Base-by-base conservation (phyloP, 2,113 vertebrate species). In the Seriola rivoliana region DNA sequence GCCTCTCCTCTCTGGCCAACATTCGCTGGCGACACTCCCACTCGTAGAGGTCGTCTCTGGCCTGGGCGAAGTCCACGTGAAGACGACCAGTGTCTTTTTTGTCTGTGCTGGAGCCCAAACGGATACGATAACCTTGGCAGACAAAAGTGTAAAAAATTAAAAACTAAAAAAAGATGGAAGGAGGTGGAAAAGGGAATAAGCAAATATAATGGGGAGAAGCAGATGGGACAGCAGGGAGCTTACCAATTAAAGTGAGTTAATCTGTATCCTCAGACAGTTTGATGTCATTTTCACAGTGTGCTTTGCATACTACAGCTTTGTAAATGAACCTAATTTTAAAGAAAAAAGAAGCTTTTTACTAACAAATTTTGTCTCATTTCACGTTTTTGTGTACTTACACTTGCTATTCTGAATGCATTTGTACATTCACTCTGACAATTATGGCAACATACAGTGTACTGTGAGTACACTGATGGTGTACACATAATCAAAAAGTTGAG, bases 21-120 rank as follows among this genome's bases (percentile, higher is more conserved):
- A 98, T 97, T 21, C 97, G 96, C 94, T 99, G 98, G 87, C 92
- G 95, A 88, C 98, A 99, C 68, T 99, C 98, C 98, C 98, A 99
- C 91, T 99, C 97, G 0, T 99, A 99, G n/a, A 99, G 94, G 74
- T 99, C 98, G 0, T 99, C 98, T 80, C 97, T 94, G 17, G 98
- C 98, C 92, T 99, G 97, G 0, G 98, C 98, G 13, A 98, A 99
- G 91, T 99, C 98, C 89, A 99, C 97, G 0, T 99, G 97, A 72
- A 99, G 96, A 2, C 97, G 94, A 2, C 98, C 98, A 0, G 97
- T 96, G 92, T 99, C 98, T 90, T 98, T 98, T 90, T 98, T 98
- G 93, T 99, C 97, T 0, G 97, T 98, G 94, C 97, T 99, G 89
- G 98, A 98, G 83, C 98, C 98, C 82, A 99, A 91, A 8, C 97